phyloP scores from a whole-genome alignment of 2,797 vertebrate species.

The Babyrousa celebensis region DNA sequence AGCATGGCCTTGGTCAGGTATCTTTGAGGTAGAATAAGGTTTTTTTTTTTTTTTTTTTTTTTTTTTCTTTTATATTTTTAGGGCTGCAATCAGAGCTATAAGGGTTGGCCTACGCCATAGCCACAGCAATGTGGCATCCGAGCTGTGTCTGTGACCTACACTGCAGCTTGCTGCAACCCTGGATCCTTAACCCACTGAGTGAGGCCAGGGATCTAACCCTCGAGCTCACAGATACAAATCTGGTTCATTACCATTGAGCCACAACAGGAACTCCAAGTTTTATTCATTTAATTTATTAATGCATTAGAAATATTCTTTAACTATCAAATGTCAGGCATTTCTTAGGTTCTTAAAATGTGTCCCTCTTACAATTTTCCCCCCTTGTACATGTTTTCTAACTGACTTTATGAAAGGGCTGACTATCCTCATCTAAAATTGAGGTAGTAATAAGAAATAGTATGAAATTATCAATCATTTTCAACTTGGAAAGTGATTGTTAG shows the following conservation, averaged over 20 bases:
- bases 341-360: conserved; percentile 12
- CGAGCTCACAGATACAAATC: no score
- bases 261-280: not conserved
- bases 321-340: not conserved
- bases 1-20: not conserved
- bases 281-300: not conserved
- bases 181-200: no score
- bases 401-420: conserved; percentile 29
- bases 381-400: not conserved
- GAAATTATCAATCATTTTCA: conserved; percentile 45
- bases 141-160: no score
- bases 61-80: no score
- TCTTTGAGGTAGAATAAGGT: not conserved
- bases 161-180: no score
- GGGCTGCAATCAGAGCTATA: no score
- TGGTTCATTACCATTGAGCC: no score
- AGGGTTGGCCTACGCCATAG: no score
- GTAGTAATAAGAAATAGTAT: not conserved
- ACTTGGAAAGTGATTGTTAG: not conserved
- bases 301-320: conserved; percentile 8
- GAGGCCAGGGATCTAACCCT: no score
- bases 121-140: no score
- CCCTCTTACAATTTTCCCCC: not conserved
- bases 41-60: no score
- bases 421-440: not conserved